A percentile compares a stretch with the other conserved stretches of the same genome.
phyloP scores from a whole-genome alignment of 2,888 invertebrate species.

The Mactromeris polynyma region DNA sequence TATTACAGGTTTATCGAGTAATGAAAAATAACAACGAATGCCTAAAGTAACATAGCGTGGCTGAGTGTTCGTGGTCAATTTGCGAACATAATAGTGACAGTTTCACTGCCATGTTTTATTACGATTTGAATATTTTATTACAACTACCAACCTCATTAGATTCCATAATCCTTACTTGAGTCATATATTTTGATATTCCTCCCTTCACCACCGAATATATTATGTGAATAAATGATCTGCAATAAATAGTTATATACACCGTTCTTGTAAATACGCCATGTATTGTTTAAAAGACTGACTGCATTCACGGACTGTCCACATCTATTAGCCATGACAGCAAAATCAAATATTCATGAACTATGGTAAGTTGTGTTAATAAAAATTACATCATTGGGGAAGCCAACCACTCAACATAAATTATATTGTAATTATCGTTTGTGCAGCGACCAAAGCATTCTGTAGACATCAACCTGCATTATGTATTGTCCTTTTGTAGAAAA shows the following conservation, averaged over 20 bases:
- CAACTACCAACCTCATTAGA: neutral
- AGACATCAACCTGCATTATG: neutral
- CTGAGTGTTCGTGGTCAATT: too few species aligned
- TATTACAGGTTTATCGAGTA: too few species aligned
- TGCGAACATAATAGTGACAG: too few species aligned
- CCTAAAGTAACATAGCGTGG: too few species aligned
- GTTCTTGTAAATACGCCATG: neutral
- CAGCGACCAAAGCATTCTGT: neutral
- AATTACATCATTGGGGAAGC: neutral
- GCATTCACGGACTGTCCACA: neutral
- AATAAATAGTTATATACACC: neutral
- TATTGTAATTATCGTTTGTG: neutral
- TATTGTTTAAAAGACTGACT: slow-evolving; percentile 1
- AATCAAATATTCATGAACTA: slow-evolving; percentile 11
- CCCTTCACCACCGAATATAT: neutral
- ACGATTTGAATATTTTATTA: too few species aligned
- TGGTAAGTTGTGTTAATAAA: neutral
- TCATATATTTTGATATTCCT: neutral
- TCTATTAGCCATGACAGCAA: neutral
- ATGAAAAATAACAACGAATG: too few species aligned
- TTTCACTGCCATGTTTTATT: too few species aligned
- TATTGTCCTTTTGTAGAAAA: too few species aligned
- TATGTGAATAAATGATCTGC: neutral
- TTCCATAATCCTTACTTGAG: neutral
- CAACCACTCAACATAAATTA: neutral